phyloP scores from a whole-genome alignment of 2,797 vertebrate species.

The Selene dorsalis region DNA sequence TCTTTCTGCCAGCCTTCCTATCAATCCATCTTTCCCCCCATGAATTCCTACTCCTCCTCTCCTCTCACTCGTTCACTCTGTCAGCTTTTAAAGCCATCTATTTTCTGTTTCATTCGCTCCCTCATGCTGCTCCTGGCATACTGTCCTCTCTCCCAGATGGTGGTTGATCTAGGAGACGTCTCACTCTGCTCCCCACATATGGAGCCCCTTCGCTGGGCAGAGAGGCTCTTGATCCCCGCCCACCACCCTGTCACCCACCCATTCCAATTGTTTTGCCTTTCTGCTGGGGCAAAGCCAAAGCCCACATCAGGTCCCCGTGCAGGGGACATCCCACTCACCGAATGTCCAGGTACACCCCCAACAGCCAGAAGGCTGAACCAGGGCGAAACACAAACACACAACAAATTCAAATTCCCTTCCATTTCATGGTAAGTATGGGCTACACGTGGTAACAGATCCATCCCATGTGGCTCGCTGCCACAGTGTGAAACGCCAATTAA shows the following conservation, averaged over 20 bases:
- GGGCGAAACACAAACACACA: conserved; percentile 5
- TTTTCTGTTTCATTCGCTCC: conserved; percentile 26
- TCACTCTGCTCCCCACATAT: conserved; percentile 71
- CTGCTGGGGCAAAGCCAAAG: conserved; percentile 53
- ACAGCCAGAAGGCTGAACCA: conserved; percentile 4
- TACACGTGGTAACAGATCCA: conserved; percentile 1
- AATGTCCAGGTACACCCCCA: conserved; percentile 33
- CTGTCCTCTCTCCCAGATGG: conserved; percentile 71
- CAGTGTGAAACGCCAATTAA: conserved; percentile 50
- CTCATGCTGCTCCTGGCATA: conserved; percentile 55
- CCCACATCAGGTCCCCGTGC: conserved; percentile 42
- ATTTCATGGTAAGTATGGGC: conserved; percentile 8
- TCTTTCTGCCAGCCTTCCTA: conserved; percentile 51
- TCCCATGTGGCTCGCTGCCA: conserved; percentile 36
- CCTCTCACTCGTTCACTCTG: conserved; percentile 38
- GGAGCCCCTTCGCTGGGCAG: conserved; percentile 63
- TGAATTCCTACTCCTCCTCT: conserved; percentile 34
- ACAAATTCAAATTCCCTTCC: conserved; percentile 23
- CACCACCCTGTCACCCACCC: background rate
- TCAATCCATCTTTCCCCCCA: conserved; percentile 47
- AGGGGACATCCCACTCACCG: conserved; percentile 45
- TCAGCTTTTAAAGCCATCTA: conserved; percentile 46
- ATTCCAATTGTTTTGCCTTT: conserved; percentile 28
- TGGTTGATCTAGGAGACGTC: conserved; percentile 61
- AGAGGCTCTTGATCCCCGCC: conserved; percentile 58